A percentile compares a stretch with the other conserved stretches of the same genome.
These are phyloP conservation scores for Melanogrammus aeglefinus DNA, from an alignment of 2,797 vertebrate genomes.

Conservation along the genomic window DNA sequence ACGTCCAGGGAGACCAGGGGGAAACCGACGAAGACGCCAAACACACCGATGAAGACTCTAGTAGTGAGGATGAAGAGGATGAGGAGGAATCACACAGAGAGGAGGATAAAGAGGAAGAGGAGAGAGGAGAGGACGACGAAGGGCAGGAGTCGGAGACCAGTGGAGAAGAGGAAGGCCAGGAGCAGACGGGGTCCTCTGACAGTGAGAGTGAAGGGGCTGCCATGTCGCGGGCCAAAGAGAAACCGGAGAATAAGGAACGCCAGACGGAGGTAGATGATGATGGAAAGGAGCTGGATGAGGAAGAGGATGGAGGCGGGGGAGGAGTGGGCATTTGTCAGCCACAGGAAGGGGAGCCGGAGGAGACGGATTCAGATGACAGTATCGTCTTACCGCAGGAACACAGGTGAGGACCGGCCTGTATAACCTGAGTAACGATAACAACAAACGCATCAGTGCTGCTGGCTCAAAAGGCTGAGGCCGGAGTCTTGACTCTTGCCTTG, in stretches of 20 bases:
- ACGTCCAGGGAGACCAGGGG: not conserved
- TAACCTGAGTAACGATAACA: not conserved
- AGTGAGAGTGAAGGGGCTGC: not conserved
- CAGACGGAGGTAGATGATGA: conserved; percentile 3
- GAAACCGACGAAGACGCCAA: conserved; percentile 10
- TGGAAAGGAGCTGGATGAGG: conserved; percentile 24
- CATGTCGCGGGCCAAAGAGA: not conserved
- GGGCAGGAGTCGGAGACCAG: conserved; percentile 23
- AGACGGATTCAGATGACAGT: conserved; percentile 60
- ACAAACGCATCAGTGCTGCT: not conserved
- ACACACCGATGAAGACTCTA: conserved; percentile 9
- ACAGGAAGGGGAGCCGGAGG: conserved; percentile 26
- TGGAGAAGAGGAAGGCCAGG: conserved; percentile 24
- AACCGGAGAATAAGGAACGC: not conserved
- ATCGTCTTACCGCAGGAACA: conserved; percentile 57
- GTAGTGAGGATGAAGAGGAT: conserved; percentile 17
- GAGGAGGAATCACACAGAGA: conserved; percentile 17
- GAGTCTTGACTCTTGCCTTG: not conserved
- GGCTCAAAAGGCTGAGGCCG: not conserved
- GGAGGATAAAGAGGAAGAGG: conserved; percentile 32
- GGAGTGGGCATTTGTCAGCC: not conserved
- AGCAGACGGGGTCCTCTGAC: not conserved
- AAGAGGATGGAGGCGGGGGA: conserved; percentile 23
- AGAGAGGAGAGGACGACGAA: conserved; percentile 30
- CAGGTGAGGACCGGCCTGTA: conserved; percentile 30